Base-by-base conservation (phyloP, 2,797 vertebrate genomes). In the Notamacropus eugenii region DNA sequence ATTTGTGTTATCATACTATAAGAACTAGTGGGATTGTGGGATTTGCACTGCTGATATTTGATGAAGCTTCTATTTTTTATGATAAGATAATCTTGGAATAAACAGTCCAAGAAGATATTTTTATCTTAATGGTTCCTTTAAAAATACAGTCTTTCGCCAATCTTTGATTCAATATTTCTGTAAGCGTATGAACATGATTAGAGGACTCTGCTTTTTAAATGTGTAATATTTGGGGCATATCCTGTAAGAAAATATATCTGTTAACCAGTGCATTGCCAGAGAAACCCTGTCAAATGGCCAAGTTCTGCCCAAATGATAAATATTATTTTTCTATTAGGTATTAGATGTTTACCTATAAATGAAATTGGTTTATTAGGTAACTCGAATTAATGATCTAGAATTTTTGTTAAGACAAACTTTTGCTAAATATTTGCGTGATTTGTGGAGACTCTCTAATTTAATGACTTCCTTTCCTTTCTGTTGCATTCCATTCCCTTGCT, bases 81-180 rank as follows among this genome's bases (percentile, higher is more conserved):
- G 31, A 5, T 55, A 22, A 95, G 74, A 14, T 58, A 19, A 58
- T 27, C 16, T 50, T 50, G 54, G 54, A 95, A 93, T 90, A 54
- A 59, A 31, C 34, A 22, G 74, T 27, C 62, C 55, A 22, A 55
- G 74, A 93, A 50, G 1, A 3, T 34, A 12, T 57, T 92, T 92
- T 90, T 95, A 29, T 92, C 95, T 58, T 46, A 94, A 14, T 54
- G 82, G 29, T 13, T 93, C 92, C 94, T 96, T 93, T n/a, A 46
- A 52, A 96, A 95, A 29, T 91, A 67, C 55, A 34, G 3, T 54
- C 91, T 82, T 56, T 90, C 91, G 46, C 54, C 95, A 22, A 90
- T 92, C n/a, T 96, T 91, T 93, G 29, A 58, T 14, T 59, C 16
- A 12, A 16, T 67, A 62, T 95, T 34, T 4, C 55, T 58, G 2